These are phyloP conservation scores for Drosophila tripunctata DNA, from an alignment of 2,888 invertebrate species.

Conservation along the genomic window DNA sequence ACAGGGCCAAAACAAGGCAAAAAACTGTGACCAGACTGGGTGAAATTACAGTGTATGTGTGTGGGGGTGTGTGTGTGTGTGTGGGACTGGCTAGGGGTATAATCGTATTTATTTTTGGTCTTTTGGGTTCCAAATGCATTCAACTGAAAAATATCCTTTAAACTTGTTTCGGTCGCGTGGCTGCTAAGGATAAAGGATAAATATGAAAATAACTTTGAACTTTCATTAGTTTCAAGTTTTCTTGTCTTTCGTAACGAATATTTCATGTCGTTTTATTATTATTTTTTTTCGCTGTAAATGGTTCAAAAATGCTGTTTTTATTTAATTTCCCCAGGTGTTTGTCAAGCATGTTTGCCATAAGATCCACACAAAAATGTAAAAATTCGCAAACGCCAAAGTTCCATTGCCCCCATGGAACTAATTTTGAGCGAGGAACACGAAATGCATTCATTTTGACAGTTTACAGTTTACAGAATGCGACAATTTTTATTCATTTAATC, in stretches of 20 bases:
- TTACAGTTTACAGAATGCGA: conserved; percentile 48
- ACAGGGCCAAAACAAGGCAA: conserved; percentile 19
- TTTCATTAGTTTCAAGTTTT: conserved; percentile 34
- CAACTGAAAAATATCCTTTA: conserved; percentile 64
- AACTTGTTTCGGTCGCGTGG: conserved; percentile 49
- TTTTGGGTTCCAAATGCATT: conserved; percentile 63
- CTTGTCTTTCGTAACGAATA: neutral
- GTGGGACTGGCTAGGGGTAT: conserved; percentile 13
- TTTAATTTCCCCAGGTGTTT: conserved; percentile 48
- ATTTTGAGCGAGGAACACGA: conserved; percentile 38
- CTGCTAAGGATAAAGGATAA: conserved; percentile 12
- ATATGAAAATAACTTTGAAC: conserved; percentile 60
- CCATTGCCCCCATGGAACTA: conserved; percentile 52
- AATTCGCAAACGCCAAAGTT: conserved; percentile 23
- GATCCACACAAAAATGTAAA: conserved; percentile 29
- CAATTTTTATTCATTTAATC: conserved; percentile 61
- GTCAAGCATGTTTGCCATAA: neutral
- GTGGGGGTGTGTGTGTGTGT: neutral
- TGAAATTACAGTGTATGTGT: too few species aligned
- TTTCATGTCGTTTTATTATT: neutral
- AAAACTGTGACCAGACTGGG: neutral
- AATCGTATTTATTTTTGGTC: conserved; percentile 70
- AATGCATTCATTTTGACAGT: conserved; percentile 53
- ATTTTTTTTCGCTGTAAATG: conserved; percentile 2
- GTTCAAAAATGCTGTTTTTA: conserved; percentile 24